Base-by-base conservation (phyloP, 2,888 invertebrate species). In the Pterostichus niger region DNA sequence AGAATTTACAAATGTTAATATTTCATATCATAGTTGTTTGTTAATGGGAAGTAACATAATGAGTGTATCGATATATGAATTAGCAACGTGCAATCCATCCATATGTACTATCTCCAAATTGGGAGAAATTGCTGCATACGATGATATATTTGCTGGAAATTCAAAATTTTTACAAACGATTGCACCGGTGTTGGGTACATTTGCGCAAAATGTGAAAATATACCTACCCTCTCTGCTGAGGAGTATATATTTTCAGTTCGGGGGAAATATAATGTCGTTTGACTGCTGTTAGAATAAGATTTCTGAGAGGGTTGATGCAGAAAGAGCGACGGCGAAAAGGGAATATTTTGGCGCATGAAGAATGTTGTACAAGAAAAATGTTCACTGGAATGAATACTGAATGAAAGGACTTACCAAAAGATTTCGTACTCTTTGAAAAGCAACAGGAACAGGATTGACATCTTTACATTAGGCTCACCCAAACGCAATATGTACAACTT, bases 301-400 rank as follows among this genome's bases (percentile, higher is more conserved):
- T 71, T 71, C 17, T 71, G 17, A 71, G 68, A 44, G 68, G 68
- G 68, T 71, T 64, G 31, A n/a, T 31, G 35, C 9, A 44, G 44
- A 49, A 31, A 33, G 35, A 64, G n/a, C 61, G 61, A 61, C 61
- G 61, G 61, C 61, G 33, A 61, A 33, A 61, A 33, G 64, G 64
- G 13, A 64, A 64, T 64, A 64, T 64, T 64, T 64, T 64, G 64
- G 64, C 64, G 64, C 64, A 64, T 40, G 64, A 35, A 64, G 35
- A 64, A 64, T 40, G 35, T 64, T 64, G 35, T 64, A 35, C 64
- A 64, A 64, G 64, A 64, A 64, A 64, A 64, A 64, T 56, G 17
- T 56, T 13, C 17, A 15, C 15, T 17, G 15, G 56, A 17, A 56
- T 64, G 64, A 64, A 64, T 64, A 64, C 33, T 6, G 35, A 64